Evolutionary conservation across 2,797 vertebrate species (phyloP).

Genomic region (Myotis pilosus): DNA sequence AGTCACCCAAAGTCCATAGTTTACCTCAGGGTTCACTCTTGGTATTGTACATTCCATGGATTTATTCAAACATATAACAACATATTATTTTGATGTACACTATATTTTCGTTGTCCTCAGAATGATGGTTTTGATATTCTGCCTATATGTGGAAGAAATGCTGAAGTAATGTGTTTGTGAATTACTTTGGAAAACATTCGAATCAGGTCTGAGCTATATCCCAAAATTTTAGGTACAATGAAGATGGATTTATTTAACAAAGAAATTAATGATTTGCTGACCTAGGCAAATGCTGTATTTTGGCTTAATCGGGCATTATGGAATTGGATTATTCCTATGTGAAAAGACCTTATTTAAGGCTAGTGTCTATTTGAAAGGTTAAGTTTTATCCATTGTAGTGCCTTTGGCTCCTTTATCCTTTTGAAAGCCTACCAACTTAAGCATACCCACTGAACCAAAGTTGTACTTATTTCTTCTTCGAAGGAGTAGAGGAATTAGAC

Average conservation of each 20-base stretch:
- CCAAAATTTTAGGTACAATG: background rate
- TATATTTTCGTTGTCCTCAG: background rate
- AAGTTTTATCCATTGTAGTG: background rate
- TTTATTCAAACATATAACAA: background rate
- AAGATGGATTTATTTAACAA: background rate
- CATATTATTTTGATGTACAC: background rate
- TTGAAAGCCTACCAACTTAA: background rate
- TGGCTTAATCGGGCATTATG: background rate
- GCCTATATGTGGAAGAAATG: background rate
- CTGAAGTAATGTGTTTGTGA: background rate
- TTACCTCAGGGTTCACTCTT: background rate
- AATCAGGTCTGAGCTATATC: background rate
- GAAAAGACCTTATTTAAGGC: slow-evolving; percentile 7
- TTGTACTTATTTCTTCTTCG: background rate
- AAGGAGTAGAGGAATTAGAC: background rate
- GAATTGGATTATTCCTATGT: background rate
- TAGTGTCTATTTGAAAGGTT: background rate
- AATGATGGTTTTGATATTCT: background rate
- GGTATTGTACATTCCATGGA: background rate
- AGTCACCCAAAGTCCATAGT: background rate
- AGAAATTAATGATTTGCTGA: background rate
- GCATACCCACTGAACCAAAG: background rate
- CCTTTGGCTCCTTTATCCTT: background rate
- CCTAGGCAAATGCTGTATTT: background rate
- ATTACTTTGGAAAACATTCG: background rate